These are phyloP conservation scores for Tipula confusa DNA, from an alignment of 2,888 invertebrate genomes.

Conservation along the genomic window DNA sequence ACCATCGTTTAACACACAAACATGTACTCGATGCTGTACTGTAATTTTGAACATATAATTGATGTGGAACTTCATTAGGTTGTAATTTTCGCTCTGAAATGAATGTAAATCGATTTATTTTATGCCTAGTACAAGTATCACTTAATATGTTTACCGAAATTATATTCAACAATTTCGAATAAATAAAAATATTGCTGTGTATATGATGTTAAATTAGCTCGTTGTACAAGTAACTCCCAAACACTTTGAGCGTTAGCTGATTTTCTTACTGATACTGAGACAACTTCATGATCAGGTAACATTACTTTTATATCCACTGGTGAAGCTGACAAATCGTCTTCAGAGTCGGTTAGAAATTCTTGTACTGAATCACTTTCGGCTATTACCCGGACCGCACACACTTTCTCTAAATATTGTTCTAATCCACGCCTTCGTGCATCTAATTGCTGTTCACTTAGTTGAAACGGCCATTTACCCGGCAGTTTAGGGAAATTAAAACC, in stretches of 20 bases:
- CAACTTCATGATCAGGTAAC: conserved; percentile 85
- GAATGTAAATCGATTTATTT: conserved; percentile 48
- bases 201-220: conserved; percentile 74
- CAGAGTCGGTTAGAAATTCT: conserved; percentile 91
- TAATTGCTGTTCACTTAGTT: conserved; percentile 93
- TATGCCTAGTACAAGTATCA: background rate
- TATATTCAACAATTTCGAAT: conserved; percentile 95
- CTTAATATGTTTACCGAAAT: conserved; percentile 69
- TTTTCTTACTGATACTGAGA: conserved; percentile 82
- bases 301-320: conserved; percentile 74
- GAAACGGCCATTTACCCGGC: conserved; percentile 98
- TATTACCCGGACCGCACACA: conserved; percentile 95
- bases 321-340: conserved; percentile 73
- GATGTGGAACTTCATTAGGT: conserved; percentile 92
- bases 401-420: conserved; percentile 96
- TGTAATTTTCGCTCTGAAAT: conserved; percentile 78
- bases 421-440: conserved; percentile 92
- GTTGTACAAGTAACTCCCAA: conserved; percentile 79
- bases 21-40: conserved; percentile 96
- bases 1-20: conserved; percentile 81
- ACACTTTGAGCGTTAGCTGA: conserved; percentile 88
- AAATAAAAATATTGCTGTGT: conserved; percentile 89
- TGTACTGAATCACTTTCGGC: conserved; percentile 97
- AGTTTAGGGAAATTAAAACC: conserved; percentile 95
- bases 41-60: conserved; percentile 97